These are phyloP conservation scores for Psettodes erumei DNA, from an alignment of 2,113 vertebrate species.

Conservation along the genomic window DNA sequence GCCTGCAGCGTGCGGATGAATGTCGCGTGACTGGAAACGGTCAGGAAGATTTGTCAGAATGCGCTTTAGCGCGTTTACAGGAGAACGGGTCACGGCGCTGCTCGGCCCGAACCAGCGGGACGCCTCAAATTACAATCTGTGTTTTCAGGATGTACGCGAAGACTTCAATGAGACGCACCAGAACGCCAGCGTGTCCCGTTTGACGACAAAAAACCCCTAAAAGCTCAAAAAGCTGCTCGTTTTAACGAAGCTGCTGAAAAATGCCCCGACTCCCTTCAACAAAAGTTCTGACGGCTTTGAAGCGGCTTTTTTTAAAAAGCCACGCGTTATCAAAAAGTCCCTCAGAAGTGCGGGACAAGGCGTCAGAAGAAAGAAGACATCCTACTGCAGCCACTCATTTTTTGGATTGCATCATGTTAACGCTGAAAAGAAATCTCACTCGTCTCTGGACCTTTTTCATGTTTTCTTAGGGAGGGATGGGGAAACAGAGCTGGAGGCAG, in stretches of 20 bases:
- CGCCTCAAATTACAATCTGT: no score
- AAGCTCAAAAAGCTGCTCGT: not conserved
- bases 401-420: constrained; percentile 50
- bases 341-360: constrained; percentile 36
- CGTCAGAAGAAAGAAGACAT: constrained; percentile 27
- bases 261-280: not conserved
- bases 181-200: no score
- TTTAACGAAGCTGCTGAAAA: not conserved
- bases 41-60: no score
- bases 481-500: constrained; percentile 41
- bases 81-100: no score
- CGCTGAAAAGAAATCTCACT: constrained; percentile 38
- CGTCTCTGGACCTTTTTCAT: constrained; percentile 38
- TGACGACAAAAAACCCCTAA: not conserved
- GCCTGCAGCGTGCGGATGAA: no score
- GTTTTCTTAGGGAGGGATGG: constrained; percentile 27
- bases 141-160: no score
- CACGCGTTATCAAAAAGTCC: constrained; percentile 6
- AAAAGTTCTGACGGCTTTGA: constrained; percentile 10
- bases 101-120: no score
- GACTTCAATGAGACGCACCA: no score
- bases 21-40: no score
- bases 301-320: constrained; percentile 6
- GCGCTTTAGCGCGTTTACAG: no score
- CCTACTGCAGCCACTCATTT: not conserved